Conservation (phyloP, 2,113 vertebrate species). For the Sinocyclocheilus grahami region DNA sequence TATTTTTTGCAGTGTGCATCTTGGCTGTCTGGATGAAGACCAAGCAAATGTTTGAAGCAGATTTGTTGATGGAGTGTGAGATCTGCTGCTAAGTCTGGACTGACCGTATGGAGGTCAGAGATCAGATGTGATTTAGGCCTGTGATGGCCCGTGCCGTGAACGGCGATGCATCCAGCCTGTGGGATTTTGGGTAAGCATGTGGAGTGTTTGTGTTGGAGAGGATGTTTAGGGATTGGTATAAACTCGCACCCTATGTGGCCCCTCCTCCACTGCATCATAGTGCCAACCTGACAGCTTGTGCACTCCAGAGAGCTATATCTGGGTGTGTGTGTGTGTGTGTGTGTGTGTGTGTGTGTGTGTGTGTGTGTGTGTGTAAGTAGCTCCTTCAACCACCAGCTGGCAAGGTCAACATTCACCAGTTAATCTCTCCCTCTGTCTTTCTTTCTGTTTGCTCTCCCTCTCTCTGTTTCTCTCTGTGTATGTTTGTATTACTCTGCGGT, state of each 20-base stretch:
- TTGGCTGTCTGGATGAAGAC: not conserved
- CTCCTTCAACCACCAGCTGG: constrained; percentile 69
- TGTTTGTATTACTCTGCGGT: constrained; percentile 32
- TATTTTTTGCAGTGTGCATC: not conserved
- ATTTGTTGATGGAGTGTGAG: constrained; percentile 24
- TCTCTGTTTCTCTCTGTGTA: constrained; percentile 34
- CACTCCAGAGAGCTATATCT: constrained; percentile 55
- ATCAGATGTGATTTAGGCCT: constrained; percentile 1
- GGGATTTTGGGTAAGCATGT: constrained; percentile 17
- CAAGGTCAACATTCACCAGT: constrained; percentile 59
- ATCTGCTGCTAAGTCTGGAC: not conserved
- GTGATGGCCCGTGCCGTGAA: not conserved
- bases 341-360: constrained; percentile 41
- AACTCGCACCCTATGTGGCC: constrained; percentile 29
- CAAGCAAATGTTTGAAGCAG: constrained; percentile 16
- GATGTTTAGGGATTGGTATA: constrained; percentile 9
- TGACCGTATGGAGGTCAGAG: constrained; percentile 3
- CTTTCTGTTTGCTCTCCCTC: constrained; percentile 50
- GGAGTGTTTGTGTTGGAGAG: constrained; percentile 12
- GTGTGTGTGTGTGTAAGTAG: constrained; percentile 31
- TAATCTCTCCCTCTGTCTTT: constrained; percentile 54
- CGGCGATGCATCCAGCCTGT: not conserved
- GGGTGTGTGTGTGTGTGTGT: constrained; percentile 25
- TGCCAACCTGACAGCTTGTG: constrained; percentile 62
- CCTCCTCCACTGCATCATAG: constrained; percentile 46